Evolutionary conservation across 2,888 invertebrate genomes (phyloP).

Genomic region (Tetragnatha montana): DNA sequence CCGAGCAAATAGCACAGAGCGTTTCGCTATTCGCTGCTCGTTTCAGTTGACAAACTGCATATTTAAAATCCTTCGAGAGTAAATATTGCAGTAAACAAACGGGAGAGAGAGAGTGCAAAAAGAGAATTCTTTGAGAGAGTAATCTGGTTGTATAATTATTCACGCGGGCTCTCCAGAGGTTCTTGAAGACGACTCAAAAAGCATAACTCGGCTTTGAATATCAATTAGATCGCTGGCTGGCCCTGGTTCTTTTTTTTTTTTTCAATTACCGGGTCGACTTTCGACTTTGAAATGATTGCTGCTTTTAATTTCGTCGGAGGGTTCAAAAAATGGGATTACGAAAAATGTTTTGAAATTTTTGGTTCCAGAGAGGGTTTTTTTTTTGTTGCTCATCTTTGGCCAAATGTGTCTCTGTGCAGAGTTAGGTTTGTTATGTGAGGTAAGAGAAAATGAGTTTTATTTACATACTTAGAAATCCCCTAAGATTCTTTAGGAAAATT

Average conservation of each 20-base stretch:
- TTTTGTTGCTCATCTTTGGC: too few species aligned
- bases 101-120: slow-evolving; percentile 2
- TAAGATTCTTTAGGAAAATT: too few species aligned
- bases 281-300: background rate
- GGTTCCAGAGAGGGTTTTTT: background rate
- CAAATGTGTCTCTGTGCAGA: too few species aligned
- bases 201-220: slow-evolving; percentile 22
- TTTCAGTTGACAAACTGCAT: slow-evolving; percentile 27
- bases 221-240: slow-evolving; percentile 27
- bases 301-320: slow-evolving; percentile 8
- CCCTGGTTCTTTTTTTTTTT: background rate
- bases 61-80: slow-evolving; percentile 28
- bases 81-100: slow-evolving; percentile 32
- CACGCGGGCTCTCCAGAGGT: slow-evolving; percentile 10
- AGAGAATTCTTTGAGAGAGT: slow-evolving; percentile 9
- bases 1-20: slow-evolving; percentile 10
- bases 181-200: slow-evolving; percentile 15
- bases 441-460: too few species aligned
- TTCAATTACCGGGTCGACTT: background rate
- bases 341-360: background rate
- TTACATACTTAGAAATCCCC: too few species aligned
- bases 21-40: slow-evolving; percentile 4
- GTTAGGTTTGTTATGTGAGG: too few species aligned
- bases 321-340: background rate
- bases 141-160: slow-evolving; percentile 25